phyloP scores from a whole-genome alignment of 2,113 vertebrate species.

The Equus przewalskii region DNA sequence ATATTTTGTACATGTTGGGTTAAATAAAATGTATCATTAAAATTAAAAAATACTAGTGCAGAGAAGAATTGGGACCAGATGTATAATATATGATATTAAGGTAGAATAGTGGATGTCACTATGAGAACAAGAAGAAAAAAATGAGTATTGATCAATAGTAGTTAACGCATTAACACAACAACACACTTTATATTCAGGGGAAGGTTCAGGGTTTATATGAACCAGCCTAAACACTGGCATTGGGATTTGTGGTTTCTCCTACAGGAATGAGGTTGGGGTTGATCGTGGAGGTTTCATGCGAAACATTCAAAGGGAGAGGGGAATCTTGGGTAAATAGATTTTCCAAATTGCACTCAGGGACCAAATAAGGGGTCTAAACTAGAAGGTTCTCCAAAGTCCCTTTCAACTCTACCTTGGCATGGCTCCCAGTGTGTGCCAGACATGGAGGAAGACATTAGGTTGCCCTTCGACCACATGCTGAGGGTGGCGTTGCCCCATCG shows the following conservation, averaged over 20 bases:
- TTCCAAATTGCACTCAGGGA: not conserved
- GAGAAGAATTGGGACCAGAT: not conserved
- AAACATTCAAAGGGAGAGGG: not conserved
- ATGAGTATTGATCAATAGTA: not conserved
- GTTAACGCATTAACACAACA: not conserved
- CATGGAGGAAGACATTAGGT: not conserved
- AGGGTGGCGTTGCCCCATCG: accelerated
- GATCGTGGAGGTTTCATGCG: not conserved
- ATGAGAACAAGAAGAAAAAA: not conserved
- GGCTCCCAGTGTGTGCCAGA: not conserved
- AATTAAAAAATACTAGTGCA: not conserved
- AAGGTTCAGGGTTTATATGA: not conserved
- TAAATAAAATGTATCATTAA: not conserved
- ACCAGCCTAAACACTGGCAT: not conserved
- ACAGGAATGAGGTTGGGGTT: not conserved
- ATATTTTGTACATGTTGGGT: not conserved
- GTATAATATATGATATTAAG: not conserved
- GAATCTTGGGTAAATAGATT: not conserved
- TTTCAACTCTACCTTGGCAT: not conserved
- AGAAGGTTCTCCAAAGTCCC: not conserved
- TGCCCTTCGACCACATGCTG: not conserved
- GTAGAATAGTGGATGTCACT: not conserved
- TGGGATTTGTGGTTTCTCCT: not conserved
- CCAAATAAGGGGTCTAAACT: not conserved
- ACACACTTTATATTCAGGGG: not conserved